A percentile compares a stretch with the other conserved stretches of the same genome.
phyloP scores from a whole-genome alignment of 2,888 invertebrate species.

The Ochropleura leucogaster region DNA sequence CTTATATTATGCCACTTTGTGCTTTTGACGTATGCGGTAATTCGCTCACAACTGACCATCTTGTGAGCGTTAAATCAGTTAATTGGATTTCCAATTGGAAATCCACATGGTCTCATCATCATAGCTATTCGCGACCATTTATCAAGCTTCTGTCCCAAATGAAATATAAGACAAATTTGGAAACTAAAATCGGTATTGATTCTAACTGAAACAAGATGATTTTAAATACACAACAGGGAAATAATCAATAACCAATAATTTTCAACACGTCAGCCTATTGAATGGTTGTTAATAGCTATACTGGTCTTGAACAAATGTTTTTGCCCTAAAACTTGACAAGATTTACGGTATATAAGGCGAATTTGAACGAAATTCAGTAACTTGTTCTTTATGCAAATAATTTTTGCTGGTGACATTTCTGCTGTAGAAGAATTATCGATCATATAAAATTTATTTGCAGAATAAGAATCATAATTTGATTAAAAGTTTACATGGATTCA shows the following conservation, averaged over 20 bases:
- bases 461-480: not conserved
- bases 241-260: not conserved
- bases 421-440: not conserved
- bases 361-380: not conserved
- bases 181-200: not conserved
- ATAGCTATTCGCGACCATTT: not conserved
- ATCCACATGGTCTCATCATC: not conserved
- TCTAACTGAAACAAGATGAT: not conserved
- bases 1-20: slow-evolving; percentile 5
- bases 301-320: slow-evolving; percentile 1
- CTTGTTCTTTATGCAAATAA: not conserved
- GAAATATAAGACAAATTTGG: not conserved
- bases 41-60: too few relatives aligned
- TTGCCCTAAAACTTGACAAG: slow-evolving; percentile 17
- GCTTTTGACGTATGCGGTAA: not conserved
- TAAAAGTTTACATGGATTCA: not conserved
- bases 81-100: too few relatives aligned
- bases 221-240: not conserved
- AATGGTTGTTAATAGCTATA: not conserved
- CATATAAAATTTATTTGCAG: not conserved
- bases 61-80: not conserved
- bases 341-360: slow-evolving; percentile 17
- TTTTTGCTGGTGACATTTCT: not conserved
- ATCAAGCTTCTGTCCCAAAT: not conserved
- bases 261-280: not conserved